A percentile compares a stretch with the other conserved stretches of the same genome.
Evolutionary conservation across 2,888 invertebrate genomes (phyloP).

Genomic region (Xestia xanthographa): DNA sequence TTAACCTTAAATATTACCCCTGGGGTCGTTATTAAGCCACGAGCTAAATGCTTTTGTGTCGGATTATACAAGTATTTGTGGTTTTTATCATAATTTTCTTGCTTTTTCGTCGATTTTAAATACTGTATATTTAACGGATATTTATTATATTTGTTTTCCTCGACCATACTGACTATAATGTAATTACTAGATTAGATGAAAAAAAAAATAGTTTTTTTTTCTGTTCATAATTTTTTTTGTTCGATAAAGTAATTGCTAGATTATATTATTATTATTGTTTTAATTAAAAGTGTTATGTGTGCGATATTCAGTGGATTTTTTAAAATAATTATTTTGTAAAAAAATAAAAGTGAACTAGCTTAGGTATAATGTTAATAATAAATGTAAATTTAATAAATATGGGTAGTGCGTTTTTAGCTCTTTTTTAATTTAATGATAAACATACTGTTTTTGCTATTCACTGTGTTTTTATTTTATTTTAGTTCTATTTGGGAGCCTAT

Average conservation of each 20-base stretch:
- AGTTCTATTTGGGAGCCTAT: conserved; percentile 20
- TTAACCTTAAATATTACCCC: background rate
- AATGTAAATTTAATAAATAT: conserved; percentile 46
- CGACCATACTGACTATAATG: conserved; percentile 46
- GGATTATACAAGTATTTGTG: background rate
- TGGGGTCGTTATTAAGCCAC: background rate
- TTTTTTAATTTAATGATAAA: conserved; percentile 45
- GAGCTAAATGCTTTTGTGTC: background rate
- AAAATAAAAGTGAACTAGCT: conserved; percentile 58
- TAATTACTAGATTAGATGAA: conserved; percentile 50
- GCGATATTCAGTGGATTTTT: conserved; percentile 61
- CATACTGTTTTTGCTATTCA: conserved; percentile 36
- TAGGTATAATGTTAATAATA: conserved; percentile 62
- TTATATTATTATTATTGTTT: conserved; percentile 54
- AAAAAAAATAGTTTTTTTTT: conserved; percentile 30
- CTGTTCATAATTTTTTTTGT: conserved; percentile 40
- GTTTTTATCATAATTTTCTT: background rate
- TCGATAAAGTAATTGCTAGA: conserved; percentile 64
- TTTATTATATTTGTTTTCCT: conserved; percentile 2
- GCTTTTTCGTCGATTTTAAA: conserved; percentile 1
- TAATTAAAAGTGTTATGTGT: conserved; percentile 59
- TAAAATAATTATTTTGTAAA: conserved; percentile 63
- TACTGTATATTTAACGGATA: background rate
- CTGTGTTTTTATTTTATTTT: conserved; percentile 32
- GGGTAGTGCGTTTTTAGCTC: conserved; percentile 65